Conservation (phyloP, 2,888 invertebrate species). For the Thereva nobilitata region DNA sequence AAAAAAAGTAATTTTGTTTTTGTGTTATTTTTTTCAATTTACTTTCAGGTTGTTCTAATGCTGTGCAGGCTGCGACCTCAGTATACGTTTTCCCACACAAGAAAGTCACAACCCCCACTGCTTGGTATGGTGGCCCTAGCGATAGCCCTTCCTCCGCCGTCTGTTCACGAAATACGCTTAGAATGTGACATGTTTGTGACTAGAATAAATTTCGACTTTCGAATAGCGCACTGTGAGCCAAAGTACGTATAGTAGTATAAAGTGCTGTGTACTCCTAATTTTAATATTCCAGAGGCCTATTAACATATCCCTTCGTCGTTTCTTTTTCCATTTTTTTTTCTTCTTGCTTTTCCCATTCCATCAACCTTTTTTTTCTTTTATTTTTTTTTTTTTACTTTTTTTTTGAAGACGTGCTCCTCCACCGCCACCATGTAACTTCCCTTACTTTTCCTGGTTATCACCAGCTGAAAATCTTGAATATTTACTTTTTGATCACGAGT, state of each 20-base stretch:
- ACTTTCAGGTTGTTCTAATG: conserved; percentile 85
- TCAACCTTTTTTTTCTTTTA: conserved; percentile 7
- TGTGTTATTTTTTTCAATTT: conserved; percentile 38
- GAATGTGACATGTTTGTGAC: conserved; percentile 97
- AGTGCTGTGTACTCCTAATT: conserved; percentile 17
- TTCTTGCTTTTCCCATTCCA: conserved; percentile 7
- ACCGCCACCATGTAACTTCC: background rate
- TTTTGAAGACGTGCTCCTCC: background rate
- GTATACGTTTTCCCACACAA: conserved; percentile 87
- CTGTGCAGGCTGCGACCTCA: conserved; percentile 90
- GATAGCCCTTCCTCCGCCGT: conserved; percentile 94
- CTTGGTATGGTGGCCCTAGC: conserved; percentile 94
- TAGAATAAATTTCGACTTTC: conserved; percentile 92
- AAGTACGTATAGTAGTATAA: conserved; percentile 64
- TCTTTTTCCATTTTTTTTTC: conserved; percentile 6
- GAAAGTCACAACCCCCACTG: conserved; percentile 83
- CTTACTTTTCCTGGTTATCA: conserved; percentile 29
- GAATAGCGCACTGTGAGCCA: conserved; percentile 96
- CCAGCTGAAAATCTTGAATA: conserved; percentile 41
- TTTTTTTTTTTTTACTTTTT: conserved; percentile 7
- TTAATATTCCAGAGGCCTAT: conserved; percentile 39
- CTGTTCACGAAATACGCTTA: conserved; percentile 93
- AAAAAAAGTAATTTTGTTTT: conserved; percentile 26
- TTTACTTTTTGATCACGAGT: conserved; percentile 39
- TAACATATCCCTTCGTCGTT: conserved; percentile 32